These are phyloP conservation scores for Oncorhynchus keta DNA, from an alignment of 2,113 vertebrate species.

Conservation along the genomic window DNA sequence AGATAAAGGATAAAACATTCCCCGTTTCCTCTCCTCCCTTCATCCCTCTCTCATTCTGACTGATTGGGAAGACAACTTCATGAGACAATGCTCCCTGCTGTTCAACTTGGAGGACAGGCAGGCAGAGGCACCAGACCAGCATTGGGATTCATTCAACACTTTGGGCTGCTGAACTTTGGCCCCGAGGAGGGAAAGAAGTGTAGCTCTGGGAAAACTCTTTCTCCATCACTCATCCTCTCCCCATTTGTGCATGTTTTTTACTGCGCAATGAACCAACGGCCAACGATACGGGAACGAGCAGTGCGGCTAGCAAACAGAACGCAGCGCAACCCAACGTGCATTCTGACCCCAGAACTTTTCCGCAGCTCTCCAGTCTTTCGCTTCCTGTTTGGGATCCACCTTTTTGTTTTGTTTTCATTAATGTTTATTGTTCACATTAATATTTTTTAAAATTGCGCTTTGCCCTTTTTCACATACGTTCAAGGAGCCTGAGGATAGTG, in stretches of 20 bases:
- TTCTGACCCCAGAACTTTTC: slow-evolving; percentile 22
- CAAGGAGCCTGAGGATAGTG: slow-evolving; percentile 27
- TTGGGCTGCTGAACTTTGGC: slow-evolving; percentile 20
- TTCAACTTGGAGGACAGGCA: neutral
- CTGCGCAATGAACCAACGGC: slow-evolving; percentile 5
- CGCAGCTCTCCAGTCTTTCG: slow-evolving; percentile 65
- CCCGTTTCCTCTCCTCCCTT: neutral
- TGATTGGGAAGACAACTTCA: neutral
- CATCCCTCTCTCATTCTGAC: slow-evolving; percentile 22
- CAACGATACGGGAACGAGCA: neutral
- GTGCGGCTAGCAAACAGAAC: neutral
- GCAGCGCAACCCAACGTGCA: neutral
- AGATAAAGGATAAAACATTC: slow-evolving; percentile 76
- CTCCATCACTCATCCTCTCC: slow-evolving; percentile 35
- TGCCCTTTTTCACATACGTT: slow-evolving; percentile 61
- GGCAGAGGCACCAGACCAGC: slow-evolving; percentile 55
- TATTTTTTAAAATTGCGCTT: slow-evolving; percentile 4
- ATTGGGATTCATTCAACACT: slow-evolving; percentile 15
- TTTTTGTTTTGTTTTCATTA: slow-evolving; percentile 42
- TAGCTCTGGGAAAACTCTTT: slow-evolving; percentile 29
- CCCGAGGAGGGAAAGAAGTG: neutral
- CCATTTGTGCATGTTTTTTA: slow-evolving; percentile 79
- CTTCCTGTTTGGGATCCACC: slow-evolving; percentile 66
- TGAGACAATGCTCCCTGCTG: neutral
- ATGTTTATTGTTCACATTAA: slow-evolving; percentile 4